Evolutionary conservation across 2,113 vertebrate species (phyloP).

Genomic region (Cervus canadensis): DNA sequence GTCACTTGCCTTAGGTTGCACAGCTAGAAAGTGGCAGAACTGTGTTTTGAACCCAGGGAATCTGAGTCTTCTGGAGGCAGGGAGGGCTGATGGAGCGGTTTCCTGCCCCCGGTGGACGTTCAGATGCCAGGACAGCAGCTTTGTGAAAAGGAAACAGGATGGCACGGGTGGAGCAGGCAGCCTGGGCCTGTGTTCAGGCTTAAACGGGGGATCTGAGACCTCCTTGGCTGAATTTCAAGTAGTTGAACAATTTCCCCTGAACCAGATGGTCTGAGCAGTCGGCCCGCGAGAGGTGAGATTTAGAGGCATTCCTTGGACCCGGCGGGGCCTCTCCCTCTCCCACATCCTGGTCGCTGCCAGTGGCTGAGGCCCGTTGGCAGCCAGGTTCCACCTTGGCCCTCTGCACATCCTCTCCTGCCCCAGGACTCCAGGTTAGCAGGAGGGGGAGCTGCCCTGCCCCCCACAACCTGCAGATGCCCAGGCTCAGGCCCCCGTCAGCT

Average conservation of each 20-base stretch:
- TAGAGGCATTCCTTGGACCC: background rate
- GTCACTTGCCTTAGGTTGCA: background rate
- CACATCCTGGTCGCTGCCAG: background rate
- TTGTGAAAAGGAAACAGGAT: background rate
- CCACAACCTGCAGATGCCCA: background rate
- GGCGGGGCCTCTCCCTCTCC: background rate
- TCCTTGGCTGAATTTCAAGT: conserved; percentile 9
- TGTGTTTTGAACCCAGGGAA: background rate
- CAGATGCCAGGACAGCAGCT: background rate
- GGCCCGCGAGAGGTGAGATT: background rate
- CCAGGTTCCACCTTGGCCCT: background rate
- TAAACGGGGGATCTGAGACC: background rate
- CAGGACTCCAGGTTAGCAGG: background rate
- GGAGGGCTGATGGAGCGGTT: background rate
- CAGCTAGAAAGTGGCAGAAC: background rate
- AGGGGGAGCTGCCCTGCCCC: background rate
- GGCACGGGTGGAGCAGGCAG: background rate
- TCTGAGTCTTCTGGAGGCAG: background rate
- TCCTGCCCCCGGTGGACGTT: background rate
- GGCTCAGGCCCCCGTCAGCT: background rate
- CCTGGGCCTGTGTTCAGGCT: background rate
- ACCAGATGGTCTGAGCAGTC: background rate
- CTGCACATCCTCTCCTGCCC: background rate
- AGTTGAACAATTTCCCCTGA: conserved; percentile 17
- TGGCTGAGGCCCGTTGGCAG: background rate